Conservation (phyloP, 2,797 vertebrate species). For the Periparus ater region DNA sequence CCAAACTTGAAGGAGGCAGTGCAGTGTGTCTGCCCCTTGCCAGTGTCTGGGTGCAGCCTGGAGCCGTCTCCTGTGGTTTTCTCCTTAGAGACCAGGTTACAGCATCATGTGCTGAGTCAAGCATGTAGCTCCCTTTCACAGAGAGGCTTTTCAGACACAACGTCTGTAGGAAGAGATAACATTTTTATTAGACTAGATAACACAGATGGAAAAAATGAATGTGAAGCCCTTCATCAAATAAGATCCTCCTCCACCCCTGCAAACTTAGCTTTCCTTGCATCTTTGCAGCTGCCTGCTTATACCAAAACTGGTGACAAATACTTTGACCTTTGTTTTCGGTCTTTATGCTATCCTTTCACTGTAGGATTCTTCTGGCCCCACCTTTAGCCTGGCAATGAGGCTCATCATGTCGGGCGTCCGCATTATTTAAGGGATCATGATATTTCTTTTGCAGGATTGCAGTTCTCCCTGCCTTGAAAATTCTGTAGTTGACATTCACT, state of each 20-base stretch:
- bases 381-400: not conserved
- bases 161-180: constrained; percentile 50
- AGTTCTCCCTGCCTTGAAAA: not conserved
- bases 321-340: constrained; percentile 15
- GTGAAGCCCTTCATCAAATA: constrained; percentile 37
- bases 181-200: constrained; percentile 54
- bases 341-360: not conserved
- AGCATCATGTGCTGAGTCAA: not conserved
- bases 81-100: not conserved
- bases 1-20: not conserved
- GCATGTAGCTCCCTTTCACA: not conserved
- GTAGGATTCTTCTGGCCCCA: not conserved
- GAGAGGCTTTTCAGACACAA: constrained; percentile 2
- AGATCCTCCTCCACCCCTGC: not conserved
- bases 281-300: not conserved
- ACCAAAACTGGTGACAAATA: not conserved
- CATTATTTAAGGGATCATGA: not conserved
- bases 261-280: not conserved
- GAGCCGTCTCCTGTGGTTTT: not conserved
- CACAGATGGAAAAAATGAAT: constrained; percentile 45
- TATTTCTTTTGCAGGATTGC: not conserved
- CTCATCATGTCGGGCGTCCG: not conserved
- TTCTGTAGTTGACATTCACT: constrained; percentile 12
- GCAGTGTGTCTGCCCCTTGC: not conserved
- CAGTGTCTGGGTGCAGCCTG: not conserved